Evolutionary conservation across 2,888 invertebrate genomes (phyloP), one percentile per base, ranked within the genome.

Genomic region (Dinocampus coccinellae): DNA sequence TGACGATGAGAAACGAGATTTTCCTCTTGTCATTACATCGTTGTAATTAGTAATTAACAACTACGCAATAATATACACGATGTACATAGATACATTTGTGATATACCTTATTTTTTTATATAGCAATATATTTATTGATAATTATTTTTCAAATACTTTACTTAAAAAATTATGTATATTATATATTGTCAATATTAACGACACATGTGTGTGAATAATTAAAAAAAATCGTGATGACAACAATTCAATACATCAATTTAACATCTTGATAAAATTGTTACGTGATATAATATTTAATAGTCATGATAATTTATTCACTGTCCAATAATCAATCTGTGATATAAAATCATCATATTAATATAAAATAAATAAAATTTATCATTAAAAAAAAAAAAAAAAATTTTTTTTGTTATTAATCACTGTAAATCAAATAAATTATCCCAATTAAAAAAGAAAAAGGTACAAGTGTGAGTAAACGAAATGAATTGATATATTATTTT

Each of bases 1-100:
- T n/a, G 39, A 39, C 39, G n/a, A 22, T 24, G 22, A 10, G 16
- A 20, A 22, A 53, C 24, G 33, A 33, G 16, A 9, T 4, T 58
- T 13, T 60, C 34, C 16, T 2, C 39, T 39, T n/a, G 39, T n/a
- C n/a, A n/a, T 13, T 39, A 39, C 13, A 13, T 39, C 13, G 47
- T 13, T 3, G 10, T 33, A 58, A 47, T 58, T 29, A 68, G 55
- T 69, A 75, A 75, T 71, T 75, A 74, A 66, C 65, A 73, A 75
- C 73, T 75, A 72, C 69, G 73, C 66, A 76, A 75, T 70, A 65
- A 69, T 52, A 63, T 22, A 24, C 39, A 33, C 24, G 24, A 62
- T 26, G 20, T 39, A n/a, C 11, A n/a, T 58, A 16, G 16, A 58
- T n/a, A 20, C 22, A n/a, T n/a, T 34, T n/a, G n/a, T 16, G 60